Base-by-base conservation (phyloP, 2,888 invertebrate genomes). In the Mayetiola destructor region DNA sequence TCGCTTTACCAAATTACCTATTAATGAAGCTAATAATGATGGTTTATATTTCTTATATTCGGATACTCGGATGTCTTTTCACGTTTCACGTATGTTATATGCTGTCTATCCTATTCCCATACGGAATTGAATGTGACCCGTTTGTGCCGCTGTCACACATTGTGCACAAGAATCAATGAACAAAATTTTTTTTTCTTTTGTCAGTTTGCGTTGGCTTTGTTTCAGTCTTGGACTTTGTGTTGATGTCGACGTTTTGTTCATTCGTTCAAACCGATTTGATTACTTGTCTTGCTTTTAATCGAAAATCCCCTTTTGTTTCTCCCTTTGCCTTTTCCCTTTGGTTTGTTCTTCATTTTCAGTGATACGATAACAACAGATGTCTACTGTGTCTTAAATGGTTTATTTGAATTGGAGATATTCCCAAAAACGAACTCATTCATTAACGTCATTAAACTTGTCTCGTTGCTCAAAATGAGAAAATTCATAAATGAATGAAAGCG, bases 1-100 rank as follows among this genome's bases (percentile, higher is more conserved):
- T 42, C 48, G 30, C 30, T 53, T 29, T 53, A n/a, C n/a, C n/a
- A 53, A 53, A 53, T 53, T 53, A 53, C 29, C 53, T 53, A 53
- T 53, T 53, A 53, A 53, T 53, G 53, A 53, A 53, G 30, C 30
- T 30, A 53, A 53, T 53, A 53, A 53, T 53, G 53, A 30, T 32
- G 30, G 30, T 32, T 53, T 53, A 53, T 53, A 53, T 53, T 53
- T 53, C 53, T 30, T 29, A 32, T 32, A 32, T 32, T 9, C 32
- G 32, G 6, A 12, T 32, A 9, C 12, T 32, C 32, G 29, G 10
- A 29, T 30, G 53, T 53, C 30, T 53, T 53, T 20, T 53, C 20
- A 16, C 18, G 3, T 18, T 32, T 18, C 30, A 32, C 20, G 1
- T 30, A 37, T 53, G 9, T 53, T 12, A 32, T 18, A n/a, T 23